A percentile compares a stretch with the other conserved stretches of the same genome.
These are phyloP conservation scores for Erethizon dorsatum DNA, from an alignment of 2,797 vertebrate genomes.

Conservation along the genomic window DNA sequence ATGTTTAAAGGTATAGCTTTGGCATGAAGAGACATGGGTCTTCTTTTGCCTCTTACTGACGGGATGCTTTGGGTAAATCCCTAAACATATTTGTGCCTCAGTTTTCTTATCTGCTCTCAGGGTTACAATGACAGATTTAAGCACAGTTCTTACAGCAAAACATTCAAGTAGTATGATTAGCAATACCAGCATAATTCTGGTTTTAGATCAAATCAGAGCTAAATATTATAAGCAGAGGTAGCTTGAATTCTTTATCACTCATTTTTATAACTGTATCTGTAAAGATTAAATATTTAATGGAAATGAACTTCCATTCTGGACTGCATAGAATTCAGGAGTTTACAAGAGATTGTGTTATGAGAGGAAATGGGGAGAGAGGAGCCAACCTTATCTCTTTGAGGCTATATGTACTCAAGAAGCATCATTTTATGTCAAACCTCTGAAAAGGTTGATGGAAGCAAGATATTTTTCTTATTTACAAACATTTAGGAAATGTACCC, in stretches of 20 bases:
- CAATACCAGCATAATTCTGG: slow-evolving; percentile 19
- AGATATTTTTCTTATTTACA: slow-evolving; percentile 3
- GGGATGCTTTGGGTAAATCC: not conserved
- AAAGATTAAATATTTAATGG: slow-evolving; percentile 56
- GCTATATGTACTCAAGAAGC: not conserved
- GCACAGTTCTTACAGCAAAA: not conserved
- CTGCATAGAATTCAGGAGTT: not conserved
- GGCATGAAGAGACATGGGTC: not conserved
- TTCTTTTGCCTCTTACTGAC: not conserved
- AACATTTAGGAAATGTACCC: not conserved
- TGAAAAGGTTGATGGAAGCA: not conserved
- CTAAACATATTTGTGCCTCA: not conserved
- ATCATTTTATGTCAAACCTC: slow-evolving; percentile 22
- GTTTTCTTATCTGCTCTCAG: not conserved
- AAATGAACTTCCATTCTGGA: slow-evolving; percentile 46
- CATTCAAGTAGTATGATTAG: not conserved
- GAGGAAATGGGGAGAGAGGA: not conserved
- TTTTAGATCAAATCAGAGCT: slow-evolving; percentile 42
- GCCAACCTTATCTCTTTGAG: not conserved
- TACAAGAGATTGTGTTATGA: not conserved
- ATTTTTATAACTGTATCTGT: slow-evolving; percentile 17
- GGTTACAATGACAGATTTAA: slow-evolving; percentile 17
- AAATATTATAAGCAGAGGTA: slow-evolving; percentile 43
- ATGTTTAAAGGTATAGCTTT: not conserved
- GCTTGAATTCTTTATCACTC: slow-evolving; percentile 34